Evolutionary conservation across 2,888 invertebrate species (phyloP), one percentile per base, ranked within the genome.

Genomic region (Pseudanteris insignis): DNA sequence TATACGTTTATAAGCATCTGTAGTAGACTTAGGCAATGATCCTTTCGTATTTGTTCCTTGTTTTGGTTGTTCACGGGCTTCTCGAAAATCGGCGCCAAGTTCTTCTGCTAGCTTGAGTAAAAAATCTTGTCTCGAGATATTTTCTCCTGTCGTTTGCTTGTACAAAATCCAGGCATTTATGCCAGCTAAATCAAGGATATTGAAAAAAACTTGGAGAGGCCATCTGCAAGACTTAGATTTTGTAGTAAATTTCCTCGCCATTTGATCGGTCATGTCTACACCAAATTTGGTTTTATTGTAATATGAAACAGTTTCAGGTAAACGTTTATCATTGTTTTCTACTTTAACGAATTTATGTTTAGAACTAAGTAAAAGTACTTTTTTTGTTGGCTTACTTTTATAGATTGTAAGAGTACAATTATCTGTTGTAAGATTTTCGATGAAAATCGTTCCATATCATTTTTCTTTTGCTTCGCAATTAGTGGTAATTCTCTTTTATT

Each of bases 381-480:
- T 70, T 62, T 70, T 70, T 4, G 63, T 68, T 4, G 63, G 66
- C 47, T 70, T 70, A 48, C 66, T 68, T 47, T 72, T 68, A 61
- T 70, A 69, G 48, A 67, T 48, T 30, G 70, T 70, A 34, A 71
- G 63, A 12, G 54, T 61, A 55, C 43, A 58, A 29, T 50, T 44
- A 11, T 62, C 53, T 55, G 63, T 58, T 65, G 51, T 44, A 46
- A 58, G 24, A 67, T 18, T n/a, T 25, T 25, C 21, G 65, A 63
- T 29, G 66, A 65, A 37, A 69, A 68, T 29, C 61, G 61, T 26
- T 60, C 13, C 63, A 63, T 67, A 46, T 15, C 6, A 15, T 33
- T 15, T n/a, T 33, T 33, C 15, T 14, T 15, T 15, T 33, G 33
- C 9, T 33, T 15, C 2, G 15, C 33, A 8, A 15, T 2, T 33